Percentiles rank a stretch among this genome's conserved stretches.
Conservation (phyloP, 1,140 invertebrate genomes). For the Euura saliciscinereae region DNA sequence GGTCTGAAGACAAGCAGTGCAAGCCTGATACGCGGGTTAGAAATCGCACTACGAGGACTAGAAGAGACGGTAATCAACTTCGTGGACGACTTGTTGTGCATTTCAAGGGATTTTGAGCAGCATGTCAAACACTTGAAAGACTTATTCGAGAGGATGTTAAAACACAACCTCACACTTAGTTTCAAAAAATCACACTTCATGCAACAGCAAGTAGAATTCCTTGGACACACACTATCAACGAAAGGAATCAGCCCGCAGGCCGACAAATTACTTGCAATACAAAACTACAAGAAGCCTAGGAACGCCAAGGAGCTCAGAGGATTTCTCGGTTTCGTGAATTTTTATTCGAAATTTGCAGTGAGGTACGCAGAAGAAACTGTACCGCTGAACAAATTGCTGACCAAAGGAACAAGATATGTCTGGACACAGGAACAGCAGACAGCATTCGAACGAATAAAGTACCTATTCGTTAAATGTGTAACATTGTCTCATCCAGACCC, state of each 20-base stretch:
- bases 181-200: slow-evolving; percentile 30
- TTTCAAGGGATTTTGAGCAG: slow-evolving; percentile 16
- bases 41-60: not conserved
- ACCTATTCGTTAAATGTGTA: no score
- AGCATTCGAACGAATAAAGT: no score
- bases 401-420: no score
- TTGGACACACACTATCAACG: slow-evolving; percentile 44
- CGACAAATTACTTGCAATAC: slow-evolving; percentile 33
- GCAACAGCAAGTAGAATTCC: slow-evolving; percentile 43
- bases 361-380: slow-evolving; percentile 13
- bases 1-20: slow-evolving; percentile 6
- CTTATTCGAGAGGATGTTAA: slow-evolving; percentile 20
- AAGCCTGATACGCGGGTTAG: not conserved
- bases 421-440: no score
- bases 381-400: no score
- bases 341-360: slow-evolving; percentile 20
- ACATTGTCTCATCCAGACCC: slow-evolving; percentile 21
- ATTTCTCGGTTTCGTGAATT: slow-evolving; percentile 35
- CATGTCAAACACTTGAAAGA: slow-evolving; percentile 20
- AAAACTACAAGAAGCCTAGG: slow-evolving; percentile 32
- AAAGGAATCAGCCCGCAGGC: slow-evolving; percentile 35
- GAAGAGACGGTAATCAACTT: not conserved
- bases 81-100: slow-evolving; percentile 8
- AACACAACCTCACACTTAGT: slow-evolving; percentile 21
- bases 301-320: slow-evolving; percentile 42